Conservation (phyloP, 2,113 vertebrate genomes). For the Pelvicachromis taeniatus region DNA sequence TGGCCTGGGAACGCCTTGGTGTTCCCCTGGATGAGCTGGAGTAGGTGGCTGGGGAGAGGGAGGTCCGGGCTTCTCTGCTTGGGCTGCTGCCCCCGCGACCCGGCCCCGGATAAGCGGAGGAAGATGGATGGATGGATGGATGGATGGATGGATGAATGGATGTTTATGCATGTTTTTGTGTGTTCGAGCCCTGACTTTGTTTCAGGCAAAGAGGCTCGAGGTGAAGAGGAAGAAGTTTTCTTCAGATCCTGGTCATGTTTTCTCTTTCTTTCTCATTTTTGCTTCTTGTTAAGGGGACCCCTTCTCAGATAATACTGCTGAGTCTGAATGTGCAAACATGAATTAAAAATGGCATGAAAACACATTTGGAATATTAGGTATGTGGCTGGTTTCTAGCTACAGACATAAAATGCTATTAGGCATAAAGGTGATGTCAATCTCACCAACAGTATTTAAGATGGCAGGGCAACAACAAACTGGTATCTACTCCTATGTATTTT, state of each 20-base stretch:
- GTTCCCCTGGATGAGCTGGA: too few species aligned
- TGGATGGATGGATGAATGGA: too few species aligned
- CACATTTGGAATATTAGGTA: neutral
- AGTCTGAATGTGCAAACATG: neutral
- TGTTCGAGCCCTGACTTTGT: neutral
- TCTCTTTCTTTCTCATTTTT: neutral
- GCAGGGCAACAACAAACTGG: neutral
- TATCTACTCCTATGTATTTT: neutral
- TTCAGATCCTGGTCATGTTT: neutral
- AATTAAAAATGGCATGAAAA: neutral
- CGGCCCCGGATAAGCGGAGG: too few species aligned
- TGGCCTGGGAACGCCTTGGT: too few species aligned
- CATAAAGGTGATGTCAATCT: neutral
- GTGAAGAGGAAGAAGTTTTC: neutral
- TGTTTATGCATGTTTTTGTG: rapidly evolving
- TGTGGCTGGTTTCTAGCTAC: neutral
- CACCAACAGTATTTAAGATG: neutral
- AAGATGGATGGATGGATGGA: too few species aligned
- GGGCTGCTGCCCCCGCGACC: too few species aligned
- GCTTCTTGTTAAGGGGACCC: neutral
- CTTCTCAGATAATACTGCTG: neutral
- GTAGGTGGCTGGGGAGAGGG: too few species aligned
- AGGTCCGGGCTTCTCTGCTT: too few species aligned
- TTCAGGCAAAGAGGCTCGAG: neutral
- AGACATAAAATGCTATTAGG: neutral